Percentiles rank a stretch among this genome's conserved stretches.
These are phyloP conservation scores for Agrotis clavis DNA, from an alignment of 2,888 invertebrate genomes.

Conservation along the genomic window DNA sequence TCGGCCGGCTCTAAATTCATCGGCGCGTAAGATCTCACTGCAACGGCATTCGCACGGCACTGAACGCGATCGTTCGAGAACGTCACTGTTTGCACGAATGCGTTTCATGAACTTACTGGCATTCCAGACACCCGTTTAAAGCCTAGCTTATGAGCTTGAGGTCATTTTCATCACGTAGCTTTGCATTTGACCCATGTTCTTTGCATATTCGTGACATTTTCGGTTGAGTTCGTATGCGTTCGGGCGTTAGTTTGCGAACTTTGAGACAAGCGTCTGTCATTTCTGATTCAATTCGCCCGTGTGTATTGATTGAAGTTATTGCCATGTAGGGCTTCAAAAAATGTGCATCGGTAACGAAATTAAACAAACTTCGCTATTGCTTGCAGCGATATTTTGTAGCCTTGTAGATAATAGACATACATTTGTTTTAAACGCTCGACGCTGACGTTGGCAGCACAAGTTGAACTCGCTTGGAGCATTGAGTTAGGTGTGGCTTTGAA, in stretches of 20 bases:
- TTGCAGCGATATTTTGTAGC: too few relatives aligned
- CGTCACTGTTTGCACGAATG: constrained; percentile 36
- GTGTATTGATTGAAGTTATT: constrained; percentile 27
- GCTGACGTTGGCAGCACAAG: too few relatives aligned
- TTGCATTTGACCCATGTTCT: neutral
- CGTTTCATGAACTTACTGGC: constrained; percentile 37
- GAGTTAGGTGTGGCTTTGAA: constrained; percentile 6
- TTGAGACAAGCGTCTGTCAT: constrained; percentile 10
- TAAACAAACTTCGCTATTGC: too few relatives aligned
- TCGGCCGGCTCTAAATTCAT: constrained; percentile 3
- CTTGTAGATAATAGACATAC: too few relatives aligned
- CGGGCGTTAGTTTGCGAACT: constrained; percentile 3
- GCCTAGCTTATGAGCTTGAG: neutral
- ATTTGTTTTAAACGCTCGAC: too few relatives aligned
- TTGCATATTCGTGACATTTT: neutral
- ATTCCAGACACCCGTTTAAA: constrained; percentile 2
- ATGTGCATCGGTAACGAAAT: too few relatives aligned
- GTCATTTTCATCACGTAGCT: neutral
- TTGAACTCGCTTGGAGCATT: too few relatives aligned
- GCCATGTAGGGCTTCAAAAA: neutral
- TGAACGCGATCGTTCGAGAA: constrained; percentile 28
- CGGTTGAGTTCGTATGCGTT: neutral
- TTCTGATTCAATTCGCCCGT: constrained; percentile 24
- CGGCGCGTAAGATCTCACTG: constrained; percentile 32
- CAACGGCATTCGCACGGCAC: constrained; percentile 19